Evolutionary conservation across 30 jellyfish, hydroid and myxozoan genomes (phyloP).

Genomic region (Aurelia sp.): DNA sequence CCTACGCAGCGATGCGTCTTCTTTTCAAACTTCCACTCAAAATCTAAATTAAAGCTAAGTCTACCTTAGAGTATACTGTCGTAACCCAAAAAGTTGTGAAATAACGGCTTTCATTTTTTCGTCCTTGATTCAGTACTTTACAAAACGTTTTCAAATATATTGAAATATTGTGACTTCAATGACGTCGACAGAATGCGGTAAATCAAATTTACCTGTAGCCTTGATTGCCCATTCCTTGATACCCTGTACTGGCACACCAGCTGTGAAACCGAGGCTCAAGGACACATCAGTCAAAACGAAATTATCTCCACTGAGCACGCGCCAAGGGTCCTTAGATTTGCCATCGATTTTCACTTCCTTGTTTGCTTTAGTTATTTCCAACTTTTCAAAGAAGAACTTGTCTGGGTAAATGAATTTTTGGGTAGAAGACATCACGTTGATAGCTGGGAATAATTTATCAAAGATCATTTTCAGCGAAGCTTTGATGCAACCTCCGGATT

Average conservation of each 20-base stretch:
- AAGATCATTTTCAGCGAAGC: slow-evolving; percentile 44
- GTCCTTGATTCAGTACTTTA: no score
- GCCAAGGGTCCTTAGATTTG: slow-evolving; percentile 39
- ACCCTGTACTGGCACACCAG: slow-evolving; percentile 26
- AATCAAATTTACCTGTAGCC: slow-evolving; percentile 13
- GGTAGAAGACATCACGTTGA: slow-evolving; percentile 16
- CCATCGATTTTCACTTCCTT: slow-evolving; percentile 26
- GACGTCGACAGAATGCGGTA: not conserved
- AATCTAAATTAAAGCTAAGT: no score
- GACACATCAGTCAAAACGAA: not conserved
- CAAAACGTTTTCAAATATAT: no score
- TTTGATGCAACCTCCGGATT: slow-evolving; percentile 2
- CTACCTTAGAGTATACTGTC: no score
- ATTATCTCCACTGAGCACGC: slow-evolving; percentile 14
- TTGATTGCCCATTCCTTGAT: slow-evolving; percentile 36
- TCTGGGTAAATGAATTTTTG: slow-evolving; percentile 37
- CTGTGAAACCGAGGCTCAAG: slow-evolving; percentile 33
- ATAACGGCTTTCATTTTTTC: no score
- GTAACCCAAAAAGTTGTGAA: no score
- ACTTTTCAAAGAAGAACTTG: slow-evolving; percentile 9
- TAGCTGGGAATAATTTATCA: slow-evolving; percentile 30
- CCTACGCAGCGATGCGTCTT: no score
- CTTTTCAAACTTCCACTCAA: no score
- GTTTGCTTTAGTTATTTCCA: slow-evolving; percentile 13
- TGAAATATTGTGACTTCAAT: no score